Evolutionary conservation across 2,113 vertebrate genomes (phyloP).

Genomic region (Clarias magur): DNA sequence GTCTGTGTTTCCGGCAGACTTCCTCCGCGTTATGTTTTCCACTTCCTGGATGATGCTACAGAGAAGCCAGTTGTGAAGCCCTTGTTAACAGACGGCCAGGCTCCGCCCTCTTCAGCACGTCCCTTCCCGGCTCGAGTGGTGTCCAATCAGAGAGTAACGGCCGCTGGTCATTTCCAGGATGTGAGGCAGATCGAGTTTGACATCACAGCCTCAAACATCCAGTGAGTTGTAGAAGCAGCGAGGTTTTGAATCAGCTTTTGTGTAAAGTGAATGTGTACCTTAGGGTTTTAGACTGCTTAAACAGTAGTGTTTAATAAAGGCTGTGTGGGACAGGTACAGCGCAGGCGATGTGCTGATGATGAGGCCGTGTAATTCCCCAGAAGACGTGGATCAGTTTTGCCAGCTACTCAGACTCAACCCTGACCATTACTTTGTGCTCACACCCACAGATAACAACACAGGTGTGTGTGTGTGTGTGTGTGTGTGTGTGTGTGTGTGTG

Average conservation of each 20-base stretch:
- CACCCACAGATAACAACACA: conserved; percentile 68
- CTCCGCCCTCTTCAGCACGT: conserved; percentile 59
- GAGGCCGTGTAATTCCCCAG: conserved; percentile 73
- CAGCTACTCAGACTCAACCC: conserved; percentile 79
- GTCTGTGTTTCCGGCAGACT: conserved; percentile 69
- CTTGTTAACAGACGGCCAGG: not conserved
- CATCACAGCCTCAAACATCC: conserved; percentile 77
- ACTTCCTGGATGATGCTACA: conserved; percentile 68
- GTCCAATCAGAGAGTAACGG: conserved; percentile 80
- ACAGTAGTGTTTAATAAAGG: not conserved
- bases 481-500: too few relatives aligned
- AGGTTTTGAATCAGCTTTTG: not conserved
- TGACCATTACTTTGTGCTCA: conserved; percentile 71
- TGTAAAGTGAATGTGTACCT: not conserved
- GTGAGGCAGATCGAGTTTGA: conserved; percentile 90
- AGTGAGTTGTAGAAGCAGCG: conserved; percentile 70
- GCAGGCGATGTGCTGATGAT: conserved; percentile 87
- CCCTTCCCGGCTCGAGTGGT: conserved; percentile 79
- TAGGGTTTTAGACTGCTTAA: not conserved
- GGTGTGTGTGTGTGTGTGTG: conserved; percentile 45
- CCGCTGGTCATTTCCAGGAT: conserved; percentile 86
- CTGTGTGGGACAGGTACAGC: conserved; percentile 68
- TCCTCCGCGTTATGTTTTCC: conserved; percentile 80
- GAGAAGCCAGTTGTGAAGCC: not conserved
- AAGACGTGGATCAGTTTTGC: conserved; percentile 81